A percentile compares a stretch with the other conserved stretches of the same genome.
These are phyloP conservation scores for Pheosia gnoma DNA, from an alignment of 2,888 invertebrate genomes.

Conservation along the genomic window DNA sequence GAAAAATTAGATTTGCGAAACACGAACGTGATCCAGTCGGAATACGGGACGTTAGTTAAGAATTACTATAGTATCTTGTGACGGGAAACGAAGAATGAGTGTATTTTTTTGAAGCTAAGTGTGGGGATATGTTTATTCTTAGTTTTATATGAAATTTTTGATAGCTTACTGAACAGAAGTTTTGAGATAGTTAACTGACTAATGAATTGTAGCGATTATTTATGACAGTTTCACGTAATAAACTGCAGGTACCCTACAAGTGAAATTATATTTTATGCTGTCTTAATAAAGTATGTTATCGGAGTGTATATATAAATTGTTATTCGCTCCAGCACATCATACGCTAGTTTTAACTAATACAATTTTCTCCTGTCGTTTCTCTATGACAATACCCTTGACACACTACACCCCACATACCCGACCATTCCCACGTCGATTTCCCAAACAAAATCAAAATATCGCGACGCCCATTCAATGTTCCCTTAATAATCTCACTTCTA, in stretches of 20 bases:
- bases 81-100: not conserved
- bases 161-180: no score
- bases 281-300: no score
- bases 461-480: slow-evolving; percentile 46
- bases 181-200: no score
- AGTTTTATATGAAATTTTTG: no score
- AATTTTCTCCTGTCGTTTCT: not conserved
- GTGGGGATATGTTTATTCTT: not conserved
- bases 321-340: no score
- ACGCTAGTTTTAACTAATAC: not conserved
- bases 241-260: no score
- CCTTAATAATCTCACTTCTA: slow-evolving; percentile 58
- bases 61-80: slow-evolving; percentile 17
- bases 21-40: slow-evolving; percentile 66
- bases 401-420: not conserved
- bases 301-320: no score
- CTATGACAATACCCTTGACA: slow-evolving; percentile 1
- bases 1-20: slow-evolving; percentile 80
- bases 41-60: slow-evolving; percentile 32
- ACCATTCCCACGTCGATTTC: not conserved
- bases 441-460: slow-evolving; percentile 9
- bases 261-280: no score
- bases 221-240: no score
- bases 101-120: not conserved
- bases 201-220: no score